Evolutionary conservation across 2,113 vertebrate species (phyloP).

Genomic region (Tragelaphus imberbis): DNA sequence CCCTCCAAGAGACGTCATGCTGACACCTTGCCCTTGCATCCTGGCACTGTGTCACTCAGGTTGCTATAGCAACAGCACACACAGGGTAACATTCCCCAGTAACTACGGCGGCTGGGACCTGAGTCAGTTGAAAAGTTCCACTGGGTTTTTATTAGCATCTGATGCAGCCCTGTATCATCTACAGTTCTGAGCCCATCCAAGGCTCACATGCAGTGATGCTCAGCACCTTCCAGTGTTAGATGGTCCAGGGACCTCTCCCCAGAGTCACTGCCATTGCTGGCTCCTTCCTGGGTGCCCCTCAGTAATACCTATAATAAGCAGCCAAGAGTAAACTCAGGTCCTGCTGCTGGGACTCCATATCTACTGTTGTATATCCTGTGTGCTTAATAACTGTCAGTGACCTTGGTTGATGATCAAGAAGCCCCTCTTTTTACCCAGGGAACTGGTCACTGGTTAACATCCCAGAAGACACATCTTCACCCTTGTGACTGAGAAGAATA

Average conservation of each 20-base stretch:
- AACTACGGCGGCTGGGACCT: conserved; percentile 1
- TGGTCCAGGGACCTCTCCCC: background rate
- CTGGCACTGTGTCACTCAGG: background rate
- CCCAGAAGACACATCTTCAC: background rate
- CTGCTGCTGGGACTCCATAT: background rate
- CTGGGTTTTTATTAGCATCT: conserved; percentile 62
- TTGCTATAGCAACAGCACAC: conserved; percentile 65
- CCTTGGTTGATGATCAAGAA: background rate
- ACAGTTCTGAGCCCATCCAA: background rate
- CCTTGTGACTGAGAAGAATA: background rate
- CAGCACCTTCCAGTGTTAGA: background rate
- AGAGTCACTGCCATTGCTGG: background rate
- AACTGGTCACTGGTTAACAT: background rate
- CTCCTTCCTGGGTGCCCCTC: background rate
- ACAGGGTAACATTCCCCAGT: background rate
- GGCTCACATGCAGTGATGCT: background rate
- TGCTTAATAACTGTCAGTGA: background rate
- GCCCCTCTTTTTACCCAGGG: background rate
- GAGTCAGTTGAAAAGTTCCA: conserved; percentile 66
- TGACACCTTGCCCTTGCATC: conserved; percentile 4
- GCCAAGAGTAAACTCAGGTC: background rate
- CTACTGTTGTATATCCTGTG: background rate
- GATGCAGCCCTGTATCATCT: conserved; percentile 16
- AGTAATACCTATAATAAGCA: background rate
- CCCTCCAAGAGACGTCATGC: background rate